Evolutionary conservation across 2,113 vertebrate genomes (phyloP).

Genomic region (Halcyon senegalensis): DNA sequence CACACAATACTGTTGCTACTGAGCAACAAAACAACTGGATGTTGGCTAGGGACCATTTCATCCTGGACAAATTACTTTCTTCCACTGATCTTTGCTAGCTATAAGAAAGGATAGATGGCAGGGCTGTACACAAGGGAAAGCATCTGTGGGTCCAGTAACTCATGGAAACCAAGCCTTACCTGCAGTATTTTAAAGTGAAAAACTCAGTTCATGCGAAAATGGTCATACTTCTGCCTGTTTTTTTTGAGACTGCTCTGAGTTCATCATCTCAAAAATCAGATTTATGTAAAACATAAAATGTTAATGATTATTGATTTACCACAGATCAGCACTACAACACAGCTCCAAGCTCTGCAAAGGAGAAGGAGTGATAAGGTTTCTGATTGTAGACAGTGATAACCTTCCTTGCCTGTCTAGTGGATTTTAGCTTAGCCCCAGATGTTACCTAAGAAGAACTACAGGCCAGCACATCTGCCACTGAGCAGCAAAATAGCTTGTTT

Average conservation of each 20-base stretch:
- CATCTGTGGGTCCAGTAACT: rapidly evolving
- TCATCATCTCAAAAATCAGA: background rate
- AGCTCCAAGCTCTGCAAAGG: background rate
- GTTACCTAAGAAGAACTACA: background rate
- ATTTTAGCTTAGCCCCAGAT: background rate
- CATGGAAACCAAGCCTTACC: background rate
- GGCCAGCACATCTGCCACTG: background rate
- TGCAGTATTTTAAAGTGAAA: background rate
- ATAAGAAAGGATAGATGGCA: background rate
- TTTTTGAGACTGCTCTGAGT: background rate
- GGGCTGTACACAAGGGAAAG: background rate
- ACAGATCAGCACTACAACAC: background rate
- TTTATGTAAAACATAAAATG: background rate
- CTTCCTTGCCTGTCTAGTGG: background rate
- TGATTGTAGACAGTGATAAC: background rate
- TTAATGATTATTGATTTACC: background rate
- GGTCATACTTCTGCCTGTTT: background rate
- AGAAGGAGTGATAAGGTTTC: background rate
- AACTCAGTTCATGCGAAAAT: background rate
- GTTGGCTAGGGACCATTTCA: background rate
- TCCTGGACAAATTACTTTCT: background rate
- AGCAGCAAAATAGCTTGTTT: background rate
- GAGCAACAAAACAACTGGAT: background rate
- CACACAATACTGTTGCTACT: background rate
- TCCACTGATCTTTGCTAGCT: background rate